Evolutionary conservation across 2,888 invertebrate genomes (phyloP).

Genomic region (Apeira syringaria): DNA sequence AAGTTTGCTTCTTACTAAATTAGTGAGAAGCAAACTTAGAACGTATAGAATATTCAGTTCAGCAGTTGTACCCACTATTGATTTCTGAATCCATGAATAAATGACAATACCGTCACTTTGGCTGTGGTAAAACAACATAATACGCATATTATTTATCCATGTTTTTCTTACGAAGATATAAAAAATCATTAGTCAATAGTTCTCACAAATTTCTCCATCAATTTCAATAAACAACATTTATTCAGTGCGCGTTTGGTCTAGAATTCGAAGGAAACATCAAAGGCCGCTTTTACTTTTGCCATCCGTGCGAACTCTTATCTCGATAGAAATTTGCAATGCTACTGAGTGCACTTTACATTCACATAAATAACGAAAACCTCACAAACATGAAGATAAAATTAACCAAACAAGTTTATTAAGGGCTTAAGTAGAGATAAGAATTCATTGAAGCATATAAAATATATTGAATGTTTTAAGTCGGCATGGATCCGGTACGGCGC

Average conservation of each 20-base stretch:
- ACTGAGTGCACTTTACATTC: slow-evolving; percentile 4
- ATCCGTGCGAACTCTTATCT: slow-evolving; percentile 18
- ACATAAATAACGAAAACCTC: slow-evolving; percentile 7
- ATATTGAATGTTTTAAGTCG: slow-evolving; percentile 8
- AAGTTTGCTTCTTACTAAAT: too few relatives aligned
- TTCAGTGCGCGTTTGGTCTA: slow-evolving; percentile 16
- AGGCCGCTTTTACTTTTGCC: slow-evolving; percentile 17
- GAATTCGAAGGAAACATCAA: slow-evolving; percentile 19
- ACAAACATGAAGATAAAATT: slow-evolving; percentile 2
- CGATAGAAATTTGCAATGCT: slow-evolving; percentile 17
- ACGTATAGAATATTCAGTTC: too few relatives aligned
- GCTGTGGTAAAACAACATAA: too few relatives aligned
- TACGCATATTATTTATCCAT: too few relatives aligned
- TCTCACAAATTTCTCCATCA: slow-evolving; percentile 14
- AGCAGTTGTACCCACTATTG: too few relatives aligned
- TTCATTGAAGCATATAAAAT: slow-evolving; percentile 3
- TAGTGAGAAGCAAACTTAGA: too few relatives aligned
- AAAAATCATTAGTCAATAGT: too few relatives aligned
- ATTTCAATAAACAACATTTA: slow-evolving; percentile 12
- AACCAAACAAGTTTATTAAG: slow-evolving; percentile 1
- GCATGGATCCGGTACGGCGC: slow-evolving; percentile 4
- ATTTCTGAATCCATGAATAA: too few relatives aligned
- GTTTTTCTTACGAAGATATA: too few relatives aligned
- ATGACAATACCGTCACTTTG: too few relatives aligned
- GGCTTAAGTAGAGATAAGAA: slow-evolving; percentile 9